Conservation (phyloP, 2,888 invertebrate species). For the Caenorhabditis afra region DNA sequence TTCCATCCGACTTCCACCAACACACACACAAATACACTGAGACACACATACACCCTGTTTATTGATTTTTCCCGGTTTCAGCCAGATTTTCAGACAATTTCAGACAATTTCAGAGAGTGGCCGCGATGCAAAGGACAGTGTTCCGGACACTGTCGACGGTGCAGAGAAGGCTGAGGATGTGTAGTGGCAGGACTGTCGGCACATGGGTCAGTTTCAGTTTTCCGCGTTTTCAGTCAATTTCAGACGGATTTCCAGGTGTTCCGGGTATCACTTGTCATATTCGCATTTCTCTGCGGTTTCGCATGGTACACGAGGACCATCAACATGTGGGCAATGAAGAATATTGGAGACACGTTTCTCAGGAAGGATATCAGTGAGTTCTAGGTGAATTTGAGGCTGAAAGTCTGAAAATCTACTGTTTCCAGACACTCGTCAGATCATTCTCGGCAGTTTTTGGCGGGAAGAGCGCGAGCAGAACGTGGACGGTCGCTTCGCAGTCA, state of each 20-base stretch:
- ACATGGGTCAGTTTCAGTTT: slow-evolving; percentile 39
- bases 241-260: slow-evolving; percentile 53
- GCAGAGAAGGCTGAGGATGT: slow-evolving; percentile 44
- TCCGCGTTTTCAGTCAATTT: background rate
- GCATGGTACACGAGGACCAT: slow-evolving; percentile 76
- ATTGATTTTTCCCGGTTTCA: background rate
- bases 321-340: slow-evolving; percentile 80
- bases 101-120: slow-evolving; percentile 1
- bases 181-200: slow-evolving; percentile 51
- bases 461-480: slow-evolving; percentile 75
- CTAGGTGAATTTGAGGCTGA: background rate
- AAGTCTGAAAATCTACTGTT: background rate
- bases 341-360: slow-evolving; percentile 77
- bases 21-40: background rate
- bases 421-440: slow-evolving; percentile 71
- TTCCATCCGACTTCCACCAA: background rate
- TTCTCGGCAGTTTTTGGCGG: slow-evolving; percentile 78
- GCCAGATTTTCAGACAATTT: slow-evolving; percentile 3
- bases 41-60: background rate
- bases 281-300: slow-evolving; percentile 68
- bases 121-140: slow-evolving; percentile 53
- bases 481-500: slow-evolving; percentile 75
- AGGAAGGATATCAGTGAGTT: slow-evolving; percentile 71
- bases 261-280: slow-evolving; percentile 66
- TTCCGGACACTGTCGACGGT: slow-evolving; percentile 38